A percentile compares a stretch with the other conserved stretches of the same genome.
phyloP scores from a whole-genome alignment of 1,140 invertebrate species.

The Drosophila tropicalis region DNA sequence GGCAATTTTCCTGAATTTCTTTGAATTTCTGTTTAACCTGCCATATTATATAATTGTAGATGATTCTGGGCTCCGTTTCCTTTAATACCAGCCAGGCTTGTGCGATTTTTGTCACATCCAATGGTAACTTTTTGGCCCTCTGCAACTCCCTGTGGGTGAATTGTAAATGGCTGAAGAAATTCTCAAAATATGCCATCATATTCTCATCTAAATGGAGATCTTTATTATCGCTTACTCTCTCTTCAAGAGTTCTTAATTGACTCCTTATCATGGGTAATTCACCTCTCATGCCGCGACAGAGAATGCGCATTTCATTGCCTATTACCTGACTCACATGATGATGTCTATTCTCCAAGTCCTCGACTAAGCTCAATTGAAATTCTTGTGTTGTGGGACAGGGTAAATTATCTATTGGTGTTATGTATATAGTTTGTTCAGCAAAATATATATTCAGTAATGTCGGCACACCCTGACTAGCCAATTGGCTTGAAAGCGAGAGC shows the following conservation, averaged over 20 bases:
- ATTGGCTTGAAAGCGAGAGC: conserved; percentile 60
- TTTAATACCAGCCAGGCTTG: conserved; percentile 44
- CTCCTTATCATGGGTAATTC: conserved; percentile 47
- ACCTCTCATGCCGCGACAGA: conserved; percentile 66
- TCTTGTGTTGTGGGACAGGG: conserved; percentile 43
- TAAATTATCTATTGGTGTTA: conserved; percentile 56
- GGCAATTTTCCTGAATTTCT: conserved; percentile 56
- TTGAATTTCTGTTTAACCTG: conserved; percentile 46
- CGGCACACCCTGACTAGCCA: conserved; percentile 66
- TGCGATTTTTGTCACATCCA: conserved; percentile 48
- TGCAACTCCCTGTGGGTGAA: conserved; percentile 55
- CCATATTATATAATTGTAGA: conserved; percentile 74
- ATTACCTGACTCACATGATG: conserved; percentile 56
- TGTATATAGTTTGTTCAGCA: conserved; percentile 65
- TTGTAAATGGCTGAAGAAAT: conserved; percentile 50
- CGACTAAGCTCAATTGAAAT: conserved; percentile 36
- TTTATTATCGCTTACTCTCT: conserved; percentile 20
- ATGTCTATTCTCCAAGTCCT: conserved; percentile 34
- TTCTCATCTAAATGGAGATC: conserved; percentile 58
- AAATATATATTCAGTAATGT: conserved; percentile 71
- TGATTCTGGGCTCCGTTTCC: conserved; percentile 65
- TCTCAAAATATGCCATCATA: conserved; percentile 59
- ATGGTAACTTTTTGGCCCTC: conserved; percentile 52
- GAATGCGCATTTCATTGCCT: conserved; percentile 55
- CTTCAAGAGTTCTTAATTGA: not conserved